These are phyloP conservation scores for Drosophila triauraria DNA, from an alignment of 1,140 invertebrate species.

Conservation along the genomic window DNA sequence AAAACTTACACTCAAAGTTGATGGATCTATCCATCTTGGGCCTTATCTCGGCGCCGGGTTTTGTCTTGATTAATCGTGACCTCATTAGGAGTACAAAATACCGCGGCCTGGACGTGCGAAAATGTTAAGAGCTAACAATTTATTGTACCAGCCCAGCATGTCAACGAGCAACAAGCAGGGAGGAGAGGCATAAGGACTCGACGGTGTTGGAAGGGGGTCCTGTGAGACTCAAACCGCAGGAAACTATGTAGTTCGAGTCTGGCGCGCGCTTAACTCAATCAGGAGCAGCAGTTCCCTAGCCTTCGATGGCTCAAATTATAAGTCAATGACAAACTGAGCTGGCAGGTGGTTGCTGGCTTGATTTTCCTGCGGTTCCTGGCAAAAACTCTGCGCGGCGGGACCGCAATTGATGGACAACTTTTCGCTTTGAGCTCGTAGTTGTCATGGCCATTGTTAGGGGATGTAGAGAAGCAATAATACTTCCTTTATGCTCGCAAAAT, in stretches of 20 bases:
- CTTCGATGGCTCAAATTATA: slow-evolving; percentile 52
- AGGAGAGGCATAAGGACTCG: not conserved
- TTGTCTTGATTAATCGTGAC: slow-evolving; percentile 78
- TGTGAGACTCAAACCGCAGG: slow-evolving; percentile 28
- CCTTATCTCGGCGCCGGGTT: slow-evolving; percentile 21
- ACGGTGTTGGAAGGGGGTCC: slow-evolving; percentile 14
- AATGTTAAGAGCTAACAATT: slow-evolving; percentile 66
- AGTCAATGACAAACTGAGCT: slow-evolving; percentile 53
- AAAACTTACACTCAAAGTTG: slow-evolving; percentile 71
- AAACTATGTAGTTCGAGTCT: slow-evolving; percentile 66
- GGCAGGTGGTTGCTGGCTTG: slow-evolving; percentile 16
- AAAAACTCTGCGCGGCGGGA: slow-evolving; percentile 28
- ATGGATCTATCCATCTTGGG: slow-evolving; percentile 33
- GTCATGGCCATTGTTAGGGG: slow-evolving; percentile 20
- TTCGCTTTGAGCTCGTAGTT: slow-evolving; percentile 45
- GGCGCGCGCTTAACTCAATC: slow-evolving; percentile 64
- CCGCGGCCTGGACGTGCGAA: slow-evolving; percentile 68
- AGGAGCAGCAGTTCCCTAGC: slow-evolving; percentile 14
- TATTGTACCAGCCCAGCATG: slow-evolving; percentile 56
- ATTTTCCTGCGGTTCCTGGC: slow-evolving; percentile 15
- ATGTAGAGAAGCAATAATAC: slow-evolving; percentile 53
- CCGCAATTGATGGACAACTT: slow-evolving; percentile 74
- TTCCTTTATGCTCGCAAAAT: slow-evolving; percentile 38
- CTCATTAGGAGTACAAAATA: slow-evolving; percentile 73
- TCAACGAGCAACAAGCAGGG: slow-evolving; percentile 5